Evolutionary conservation across 2,113 vertebrate species (phyloP).

Genomic region (Pan paniscus): DNA sequence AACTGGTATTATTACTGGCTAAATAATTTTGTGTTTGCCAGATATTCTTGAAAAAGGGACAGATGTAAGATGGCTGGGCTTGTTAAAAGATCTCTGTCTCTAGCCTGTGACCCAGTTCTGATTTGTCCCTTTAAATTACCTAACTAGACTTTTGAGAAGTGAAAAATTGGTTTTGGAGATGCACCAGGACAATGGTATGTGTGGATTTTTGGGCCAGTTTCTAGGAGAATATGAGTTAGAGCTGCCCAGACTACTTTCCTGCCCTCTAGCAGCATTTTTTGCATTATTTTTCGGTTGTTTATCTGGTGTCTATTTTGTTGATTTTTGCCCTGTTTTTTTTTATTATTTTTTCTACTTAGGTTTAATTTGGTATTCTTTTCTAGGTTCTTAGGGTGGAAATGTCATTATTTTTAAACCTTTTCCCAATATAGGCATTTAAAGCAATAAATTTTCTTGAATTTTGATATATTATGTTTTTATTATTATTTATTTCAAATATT

Average conservation of each 20-base stretch:
- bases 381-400: background rate
- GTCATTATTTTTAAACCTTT: background rate
- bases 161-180: background rate
- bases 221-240: background rate
- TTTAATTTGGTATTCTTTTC: constrained; percentile 27
- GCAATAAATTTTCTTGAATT: constrained; percentile 14
- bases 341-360: background rate
- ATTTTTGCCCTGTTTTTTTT: background rate
- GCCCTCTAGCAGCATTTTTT: background rate
- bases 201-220: background rate
- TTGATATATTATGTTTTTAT: background rate
- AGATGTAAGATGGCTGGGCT: background rate
- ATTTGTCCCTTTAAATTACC: background rate
- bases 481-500: constrained; percentile 48
- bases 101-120: background rate
- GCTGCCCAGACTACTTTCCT: background rate
- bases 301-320: background rate
- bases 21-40: constrained; percentile 19
- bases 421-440: background rate
- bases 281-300: background rate
- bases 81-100: background rate
- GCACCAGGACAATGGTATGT: background rate
- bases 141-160: background rate
- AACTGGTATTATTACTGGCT: background rate
- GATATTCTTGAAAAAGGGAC: background rate